These are phyloP conservation scores for Tachyglossus aculeatus DNA, from an alignment of 2,797 vertebrate genomes.

Conservation along the genomic window DNA sequence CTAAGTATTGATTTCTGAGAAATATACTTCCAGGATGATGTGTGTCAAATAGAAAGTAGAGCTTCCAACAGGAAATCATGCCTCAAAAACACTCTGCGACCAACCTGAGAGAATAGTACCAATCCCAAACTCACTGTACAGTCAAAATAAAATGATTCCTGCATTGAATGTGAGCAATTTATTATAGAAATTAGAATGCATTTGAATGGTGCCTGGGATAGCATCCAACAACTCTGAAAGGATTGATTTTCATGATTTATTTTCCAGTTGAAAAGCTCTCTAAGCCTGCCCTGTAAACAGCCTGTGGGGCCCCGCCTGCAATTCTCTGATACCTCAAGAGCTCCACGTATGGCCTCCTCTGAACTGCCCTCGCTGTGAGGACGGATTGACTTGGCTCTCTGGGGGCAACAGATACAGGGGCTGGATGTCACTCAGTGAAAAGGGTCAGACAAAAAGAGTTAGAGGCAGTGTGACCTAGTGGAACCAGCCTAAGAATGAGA, in stretches of 20 bases:
- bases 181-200: conserved; percentile 35
- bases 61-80: not conserved
- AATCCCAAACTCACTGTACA: conserved; percentile 1
- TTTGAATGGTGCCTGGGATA: not conserved
- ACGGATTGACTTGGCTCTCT: too few relatives aligned
- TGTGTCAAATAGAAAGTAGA: conserved; percentile 13
- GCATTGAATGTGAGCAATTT: not conserved
- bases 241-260: conserved; percentile 1
- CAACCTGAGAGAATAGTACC: not conserved
- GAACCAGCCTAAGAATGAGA: too few relatives aligned
- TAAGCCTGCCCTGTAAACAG: not conserved
- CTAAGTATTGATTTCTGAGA: conserved; percentile 27
- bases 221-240: conserved; percentile 4
- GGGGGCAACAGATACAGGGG: too few relatives aligned
- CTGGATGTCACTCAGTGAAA: too few relatives aligned
- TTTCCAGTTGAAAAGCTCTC: not conserved
- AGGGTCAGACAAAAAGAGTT: not conserved
- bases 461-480: too few relatives aligned
- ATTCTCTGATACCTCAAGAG: not conserved
- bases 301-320: not conserved
- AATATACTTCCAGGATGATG: conserved; percentile 18
- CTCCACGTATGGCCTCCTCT: too few relatives aligned
- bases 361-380: too few relatives aligned
- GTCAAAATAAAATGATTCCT: not conserved
- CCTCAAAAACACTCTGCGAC: not conserved